These are phyloP conservation scores for Lissocephala sabroskyi DNA, from an alignment of 2,888 invertebrate genomes.

Conservation along the genomic window DNA sequence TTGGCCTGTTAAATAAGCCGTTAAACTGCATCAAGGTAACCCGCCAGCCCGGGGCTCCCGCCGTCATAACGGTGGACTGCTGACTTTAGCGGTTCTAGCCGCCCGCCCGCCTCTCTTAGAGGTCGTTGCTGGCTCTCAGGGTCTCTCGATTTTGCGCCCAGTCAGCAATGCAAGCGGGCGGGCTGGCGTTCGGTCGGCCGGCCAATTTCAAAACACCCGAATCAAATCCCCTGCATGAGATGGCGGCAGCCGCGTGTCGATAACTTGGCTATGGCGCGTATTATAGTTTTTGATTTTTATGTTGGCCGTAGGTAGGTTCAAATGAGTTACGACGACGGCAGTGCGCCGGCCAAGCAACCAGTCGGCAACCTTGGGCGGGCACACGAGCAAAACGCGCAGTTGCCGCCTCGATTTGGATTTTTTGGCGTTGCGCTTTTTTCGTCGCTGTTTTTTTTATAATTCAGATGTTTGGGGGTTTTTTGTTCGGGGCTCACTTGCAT, in stretches of 20 bases:
- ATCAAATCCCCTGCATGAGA: background rate
- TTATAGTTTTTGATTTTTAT: background rate
- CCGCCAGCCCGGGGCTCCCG: background rate
- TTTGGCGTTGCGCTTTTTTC: conserved; percentile 40
- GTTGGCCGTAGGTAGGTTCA: conserved; percentile 7
- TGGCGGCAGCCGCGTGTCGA: background rate
- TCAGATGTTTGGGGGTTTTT: conserved; percentile 27
- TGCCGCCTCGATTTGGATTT: conserved; percentile 30
- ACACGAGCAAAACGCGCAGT: background rate
- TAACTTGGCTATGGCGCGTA: background rate
- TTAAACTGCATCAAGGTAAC: conserved; percentile 35
- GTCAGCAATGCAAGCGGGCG: conserved; percentile 39
- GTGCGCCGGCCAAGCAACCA: conserved; percentile 42
- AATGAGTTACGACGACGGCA: conserved; percentile 41
- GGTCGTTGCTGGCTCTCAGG: conserved; percentile 10
- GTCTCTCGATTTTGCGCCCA: background rate
- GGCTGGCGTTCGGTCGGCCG: no score
- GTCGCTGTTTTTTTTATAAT: conserved; percentile 27
- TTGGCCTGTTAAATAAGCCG: conserved; percentile 26
- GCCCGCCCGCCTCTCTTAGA: no score
- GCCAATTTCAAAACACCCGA: conserved; percentile 46
- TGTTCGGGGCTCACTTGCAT: background rate
- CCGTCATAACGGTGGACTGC: background rate
- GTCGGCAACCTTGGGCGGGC: conserved; percentile 50
- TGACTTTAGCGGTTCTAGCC: no score